A percentile compares a stretch with the other conserved stretches of the same genome.
phyloP scores from a whole-genome alignment of 2,797 vertebrate genomes.

The Anabacerthia variegaticeps region DNA sequence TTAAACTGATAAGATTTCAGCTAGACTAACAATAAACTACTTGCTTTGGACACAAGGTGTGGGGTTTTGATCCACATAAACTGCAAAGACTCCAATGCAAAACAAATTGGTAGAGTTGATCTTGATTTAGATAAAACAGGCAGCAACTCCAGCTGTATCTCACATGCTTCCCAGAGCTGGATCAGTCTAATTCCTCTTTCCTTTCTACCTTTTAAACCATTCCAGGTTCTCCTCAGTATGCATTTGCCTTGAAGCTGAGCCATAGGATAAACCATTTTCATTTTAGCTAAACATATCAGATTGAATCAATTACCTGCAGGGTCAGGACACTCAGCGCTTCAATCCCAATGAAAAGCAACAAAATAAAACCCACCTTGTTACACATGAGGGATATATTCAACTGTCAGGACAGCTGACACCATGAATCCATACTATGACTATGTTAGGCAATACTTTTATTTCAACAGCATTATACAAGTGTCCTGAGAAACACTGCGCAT shows the following conservation, averaged over 20 bases:
- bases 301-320: slow-evolving; percentile 4
- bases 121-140: neutral
- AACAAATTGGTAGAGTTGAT: neutral
- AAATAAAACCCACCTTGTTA: neutral
- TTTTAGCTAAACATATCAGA: slow-evolving; percentile 37
- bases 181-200: neutral
- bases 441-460: neutral
- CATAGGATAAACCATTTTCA: slow-evolving; percentile 40
- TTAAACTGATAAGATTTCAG: neutral
- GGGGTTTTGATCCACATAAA: neutral
- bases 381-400: neutral
- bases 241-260: slow-evolving; percentile 58
- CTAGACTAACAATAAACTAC: neutral
- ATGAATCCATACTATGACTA: slow-evolving; percentile 31
- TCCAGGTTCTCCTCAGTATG: neutral
- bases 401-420: slow-evolving; percentile 11
- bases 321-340: slow-evolving; percentile 21
- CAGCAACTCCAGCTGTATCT: slow-evolving; percentile 6
- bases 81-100: neutral
- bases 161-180: neutral
- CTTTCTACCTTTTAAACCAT: neutral
- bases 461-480: neutral
- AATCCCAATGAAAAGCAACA: neutral
- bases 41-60: neutral
- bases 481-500: neutral